Conservation (phyloP, 2,113 vertebrate genomes). For the Syrrhaptes paradoxus region DNA sequence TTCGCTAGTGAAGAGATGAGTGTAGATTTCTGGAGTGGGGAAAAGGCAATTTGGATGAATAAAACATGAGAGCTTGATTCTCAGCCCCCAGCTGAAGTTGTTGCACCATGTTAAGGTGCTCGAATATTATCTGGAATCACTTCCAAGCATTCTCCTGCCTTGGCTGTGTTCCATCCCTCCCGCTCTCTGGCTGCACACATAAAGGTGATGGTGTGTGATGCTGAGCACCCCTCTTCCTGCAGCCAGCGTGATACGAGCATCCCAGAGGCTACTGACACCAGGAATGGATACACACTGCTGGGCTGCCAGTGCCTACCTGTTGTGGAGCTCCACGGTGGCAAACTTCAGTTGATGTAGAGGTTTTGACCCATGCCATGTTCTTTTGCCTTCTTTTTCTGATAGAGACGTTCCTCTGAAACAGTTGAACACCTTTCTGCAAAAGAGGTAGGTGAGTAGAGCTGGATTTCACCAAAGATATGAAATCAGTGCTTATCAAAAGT, state of each 20-base stretch:
- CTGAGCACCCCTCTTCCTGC: not conserved
- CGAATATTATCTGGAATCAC: not conserved
- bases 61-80: not conserved
- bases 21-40: not conserved
- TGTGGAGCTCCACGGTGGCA: not conserved
- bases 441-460: not conserved
- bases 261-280: not conserved
- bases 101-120: not conserved
- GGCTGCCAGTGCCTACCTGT: not conserved
- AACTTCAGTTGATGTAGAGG: not conserved
- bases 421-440: not conserved
- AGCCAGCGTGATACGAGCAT: not conserved
- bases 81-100: not conserved
- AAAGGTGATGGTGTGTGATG: not conserved
- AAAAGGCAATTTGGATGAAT: constrained; percentile 39
- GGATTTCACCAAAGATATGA: not conserved
- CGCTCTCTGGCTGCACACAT: rapidly evolving
- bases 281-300: not conserved
- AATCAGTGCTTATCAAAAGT: not conserved
- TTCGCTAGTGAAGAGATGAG: not conserved
- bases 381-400: not conserved
- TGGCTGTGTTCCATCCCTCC: not conserved
- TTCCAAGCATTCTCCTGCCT: not conserved
- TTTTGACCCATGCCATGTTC: not conserved
- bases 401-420: not conserved